Conservation (phyloP, 2,888 invertebrate species). For the Synergus laeviventris region DNA sequence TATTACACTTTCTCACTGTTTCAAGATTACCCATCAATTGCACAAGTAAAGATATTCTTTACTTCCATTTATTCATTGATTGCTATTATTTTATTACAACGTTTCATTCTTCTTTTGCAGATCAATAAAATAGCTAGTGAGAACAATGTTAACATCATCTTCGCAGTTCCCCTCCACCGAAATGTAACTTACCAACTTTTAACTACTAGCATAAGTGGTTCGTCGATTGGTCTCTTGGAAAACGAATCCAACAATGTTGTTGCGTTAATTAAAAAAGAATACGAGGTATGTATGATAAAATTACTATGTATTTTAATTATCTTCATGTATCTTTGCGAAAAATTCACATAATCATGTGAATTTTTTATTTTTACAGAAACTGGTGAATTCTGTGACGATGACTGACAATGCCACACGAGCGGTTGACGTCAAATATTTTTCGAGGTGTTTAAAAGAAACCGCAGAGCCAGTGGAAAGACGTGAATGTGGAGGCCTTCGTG, state of each 20-base stretch:
- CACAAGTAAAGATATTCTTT: constrained; percentile 74
- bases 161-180: constrained; percentile 80
- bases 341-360: not conserved
- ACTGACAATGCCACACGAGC: constrained; percentile 73
- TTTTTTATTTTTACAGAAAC: constrained; percentile 72
- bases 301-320: too few species aligned
- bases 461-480: constrained; percentile 76
- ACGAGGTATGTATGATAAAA: constrained; percentile 77
- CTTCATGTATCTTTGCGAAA: too few species aligned
- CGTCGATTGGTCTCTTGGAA: constrained; percentile 81
- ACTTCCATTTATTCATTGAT: not conserved
- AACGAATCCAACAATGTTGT: constrained; percentile 83
- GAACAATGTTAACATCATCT: constrained; percentile 86
- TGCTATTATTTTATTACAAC: not conserved
- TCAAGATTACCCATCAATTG: constrained; percentile 89
- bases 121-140: constrained; percentile 81
- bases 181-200: constrained; percentile 60
- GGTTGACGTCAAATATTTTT: constrained; percentile 80
- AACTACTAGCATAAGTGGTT: constrained; percentile 80
- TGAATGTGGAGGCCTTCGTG: constrained; percentile 80
- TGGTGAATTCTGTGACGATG: constrained; percentile 75
- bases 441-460: constrained; percentile 71
- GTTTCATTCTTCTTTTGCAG: constrained; percentile 72
- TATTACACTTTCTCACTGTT: constrained; percentile 79
- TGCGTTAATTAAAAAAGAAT: constrained; percentile 82